Evolutionary conservation across 1,140 invertebrate genomes (phyloP).

Genomic region (Drosophila ohnishii): DNA sequence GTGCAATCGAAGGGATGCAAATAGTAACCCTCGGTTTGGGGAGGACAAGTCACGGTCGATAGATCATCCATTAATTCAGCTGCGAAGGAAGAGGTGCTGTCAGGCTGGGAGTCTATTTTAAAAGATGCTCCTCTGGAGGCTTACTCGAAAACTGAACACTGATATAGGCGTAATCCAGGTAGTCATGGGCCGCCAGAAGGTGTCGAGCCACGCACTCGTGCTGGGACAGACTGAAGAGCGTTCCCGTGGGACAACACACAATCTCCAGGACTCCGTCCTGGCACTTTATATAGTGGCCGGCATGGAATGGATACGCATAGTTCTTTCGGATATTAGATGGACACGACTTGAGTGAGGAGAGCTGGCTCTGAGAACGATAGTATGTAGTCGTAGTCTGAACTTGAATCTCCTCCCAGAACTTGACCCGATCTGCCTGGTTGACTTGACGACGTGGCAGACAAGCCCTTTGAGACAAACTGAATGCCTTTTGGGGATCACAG

Average conservation of each 20-base stretch:
- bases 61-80: conserved; percentile 51
- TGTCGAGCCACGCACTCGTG: conserved; percentile 28
- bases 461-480: conserved; percentile 41
- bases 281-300: conserved; percentile 61
- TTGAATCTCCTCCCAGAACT: conserved; percentile 39
- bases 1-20: conserved; percentile 86
- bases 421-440: conserved; percentile 30
- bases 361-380: conserved; percentile 8
- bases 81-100: conserved; percentile 2
- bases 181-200: conserved; percentile 51
- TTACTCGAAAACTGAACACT: conserved; percentile 60
- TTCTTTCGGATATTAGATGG: conserved; percentile 46
- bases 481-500: conserved; percentile 50
- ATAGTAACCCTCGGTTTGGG: conserved; percentile 83
- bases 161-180: conserved; percentile 58
- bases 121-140: not conserved
- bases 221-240: conserved; percentile 60
- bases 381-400: conserved; percentile 37
- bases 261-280: conserved; percentile 56
- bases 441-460: conserved; percentile 36
- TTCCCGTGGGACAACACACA: conserved; percentile 48
- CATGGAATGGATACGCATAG: conserved; percentile 71
- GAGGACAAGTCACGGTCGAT: conserved; percentile 59
- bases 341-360: conserved; percentile 44
- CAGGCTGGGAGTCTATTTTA: conserved; percentile 1